Conservation (phyloP, 1,140 invertebrate genomes). For the Batillaria attramentaria region DNA sequence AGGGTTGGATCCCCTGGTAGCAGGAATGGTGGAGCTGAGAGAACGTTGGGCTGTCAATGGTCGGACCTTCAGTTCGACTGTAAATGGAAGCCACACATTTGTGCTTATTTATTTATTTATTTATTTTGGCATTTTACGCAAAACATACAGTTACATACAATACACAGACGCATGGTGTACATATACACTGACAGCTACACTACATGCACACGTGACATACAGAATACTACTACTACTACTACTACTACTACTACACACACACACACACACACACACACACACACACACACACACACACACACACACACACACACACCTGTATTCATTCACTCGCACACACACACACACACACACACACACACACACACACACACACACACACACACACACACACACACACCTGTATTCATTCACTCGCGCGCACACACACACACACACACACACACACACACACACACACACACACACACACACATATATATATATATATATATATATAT, state of each 20-base stretch:
- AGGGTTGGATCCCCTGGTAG: too few relatives aligned
- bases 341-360: neutral
- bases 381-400: neutral
- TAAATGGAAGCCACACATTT: too few relatives aligned
- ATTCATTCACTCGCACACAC: neutral
- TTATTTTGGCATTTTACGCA: too few relatives aligned
- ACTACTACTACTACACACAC: neutral
- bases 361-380: too few relatives aligned
- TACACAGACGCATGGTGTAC: neutral
- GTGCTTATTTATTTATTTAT: too few relatives aligned
- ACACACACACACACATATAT: too few relatives aligned
- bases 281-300: slow-evolving; percentile 5
- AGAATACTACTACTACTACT: too few relatives aligned
- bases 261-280: neutral
- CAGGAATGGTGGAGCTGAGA: too few relatives aligned
- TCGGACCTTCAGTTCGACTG: too few relatives aligned
- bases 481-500: too few relatives aligned
- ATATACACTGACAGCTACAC: neutral
- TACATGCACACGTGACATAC: too few relatives aligned
- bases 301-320: neutral
- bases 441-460: slow-evolving; percentile 24
- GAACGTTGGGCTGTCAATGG: too few relatives aligned
- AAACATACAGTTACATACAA: neutral
- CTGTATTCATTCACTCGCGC: neutral
- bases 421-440: slow-evolving; percentile 21